A percentile compares a stretch with the other conserved stretches of the same genome.
Evolutionary conservation across 2,888 invertebrate species (phyloP).

Genomic region (Monoplex corrugatus): DNA sequence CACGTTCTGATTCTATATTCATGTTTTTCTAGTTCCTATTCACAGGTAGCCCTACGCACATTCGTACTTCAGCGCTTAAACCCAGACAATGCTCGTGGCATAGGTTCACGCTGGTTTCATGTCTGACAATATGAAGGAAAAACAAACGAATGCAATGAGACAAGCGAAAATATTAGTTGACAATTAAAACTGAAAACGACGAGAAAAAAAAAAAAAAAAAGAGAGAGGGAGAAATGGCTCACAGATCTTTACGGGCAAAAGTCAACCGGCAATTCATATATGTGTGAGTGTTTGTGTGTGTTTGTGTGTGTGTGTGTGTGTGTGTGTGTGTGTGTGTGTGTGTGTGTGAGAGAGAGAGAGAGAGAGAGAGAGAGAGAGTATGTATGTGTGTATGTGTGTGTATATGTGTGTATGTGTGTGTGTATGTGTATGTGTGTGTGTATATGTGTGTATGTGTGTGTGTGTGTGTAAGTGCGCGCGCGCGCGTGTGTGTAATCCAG

Average conservation of each 20-base stretch:
- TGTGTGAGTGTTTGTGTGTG: not conserved
- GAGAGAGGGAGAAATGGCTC: not conserved
- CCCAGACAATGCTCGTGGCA: not conserved
- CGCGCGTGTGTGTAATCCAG: not conserved
- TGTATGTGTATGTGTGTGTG: not conserved
- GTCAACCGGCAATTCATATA: not conserved
- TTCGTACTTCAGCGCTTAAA: no score
- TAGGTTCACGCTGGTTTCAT: no score
- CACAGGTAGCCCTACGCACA: no score
- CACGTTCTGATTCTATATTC: no score
- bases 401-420: constrained; percentile 5
- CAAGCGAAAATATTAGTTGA: not conserved
- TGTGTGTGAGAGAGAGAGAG: not conserved
- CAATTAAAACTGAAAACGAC: no score
- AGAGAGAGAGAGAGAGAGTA: not conserved
- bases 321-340: not conserved
- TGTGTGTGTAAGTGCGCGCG: not conserved
- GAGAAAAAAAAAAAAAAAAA: not conserved
- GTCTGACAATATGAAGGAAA: not conserved
- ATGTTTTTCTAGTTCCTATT: no score
- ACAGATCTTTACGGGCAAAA: no score
- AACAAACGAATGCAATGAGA: not conserved
- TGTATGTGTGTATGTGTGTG: constrained; percentile 11
- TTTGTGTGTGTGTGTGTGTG: not conserved
- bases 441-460: constrained; percentile 8